Percentiles rank a stretch among this genome's conserved stretches.
phyloP scores from a whole-genome alignment of 2,888 invertebrate genomes.

The Orthosia gracilis region DNA sequence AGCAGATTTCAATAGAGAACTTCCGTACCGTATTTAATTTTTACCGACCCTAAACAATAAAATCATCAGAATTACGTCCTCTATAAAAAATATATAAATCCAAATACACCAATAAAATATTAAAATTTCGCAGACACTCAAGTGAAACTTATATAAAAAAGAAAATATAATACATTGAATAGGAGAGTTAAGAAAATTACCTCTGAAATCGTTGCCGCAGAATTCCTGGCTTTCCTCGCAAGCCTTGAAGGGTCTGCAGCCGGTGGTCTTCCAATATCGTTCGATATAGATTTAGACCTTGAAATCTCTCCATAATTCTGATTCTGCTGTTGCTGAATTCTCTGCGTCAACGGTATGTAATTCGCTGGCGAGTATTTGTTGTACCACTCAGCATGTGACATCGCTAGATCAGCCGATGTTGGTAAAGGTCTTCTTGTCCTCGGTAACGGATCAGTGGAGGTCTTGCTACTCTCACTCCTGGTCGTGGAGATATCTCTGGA shows the following conservation, averaged over 20 bases:
- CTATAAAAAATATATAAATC: background rate
- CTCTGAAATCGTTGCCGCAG: slow-evolving; percentile 84
- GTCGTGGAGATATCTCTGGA: slow-evolving; percentile 90
- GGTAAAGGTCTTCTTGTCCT: slow-evolving; percentile 84
- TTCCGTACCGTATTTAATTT: background rate
- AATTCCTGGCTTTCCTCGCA: slow-evolving; percentile 80
- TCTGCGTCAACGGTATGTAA: slow-evolving; percentile 92
- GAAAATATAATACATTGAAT: slow-evolving; percentile 51
- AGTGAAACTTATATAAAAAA: slow-evolving; percentile 43
- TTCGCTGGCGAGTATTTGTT: slow-evolving; percentile 95
- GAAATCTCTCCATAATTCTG: slow-evolving; percentile 85
- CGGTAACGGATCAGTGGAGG: slow-evolving; percentile 82
- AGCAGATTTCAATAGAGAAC: background rate
- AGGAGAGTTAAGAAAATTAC: slow-evolving; percentile 70
- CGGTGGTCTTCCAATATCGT: slow-evolving; percentile 90
- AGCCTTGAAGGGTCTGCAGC: slow-evolving; percentile 80
- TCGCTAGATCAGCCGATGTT: slow-evolving; percentile 89
- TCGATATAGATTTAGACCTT: slow-evolving; percentile 91
- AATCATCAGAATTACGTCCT: slow-evolving; percentile 23
- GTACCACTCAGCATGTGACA: slow-evolving; percentile 93
- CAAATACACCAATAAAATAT: background rate
- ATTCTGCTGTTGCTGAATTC: slow-evolving; percentile 79
- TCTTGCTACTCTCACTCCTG: slow-evolving; percentile 89
- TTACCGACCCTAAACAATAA: background rate
- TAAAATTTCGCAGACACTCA: slow-evolving; percentile 80